Evolutionary conservation across 2,888 invertebrate genomes (phyloP).

Genomic region (Byasa hedistus): DNA sequence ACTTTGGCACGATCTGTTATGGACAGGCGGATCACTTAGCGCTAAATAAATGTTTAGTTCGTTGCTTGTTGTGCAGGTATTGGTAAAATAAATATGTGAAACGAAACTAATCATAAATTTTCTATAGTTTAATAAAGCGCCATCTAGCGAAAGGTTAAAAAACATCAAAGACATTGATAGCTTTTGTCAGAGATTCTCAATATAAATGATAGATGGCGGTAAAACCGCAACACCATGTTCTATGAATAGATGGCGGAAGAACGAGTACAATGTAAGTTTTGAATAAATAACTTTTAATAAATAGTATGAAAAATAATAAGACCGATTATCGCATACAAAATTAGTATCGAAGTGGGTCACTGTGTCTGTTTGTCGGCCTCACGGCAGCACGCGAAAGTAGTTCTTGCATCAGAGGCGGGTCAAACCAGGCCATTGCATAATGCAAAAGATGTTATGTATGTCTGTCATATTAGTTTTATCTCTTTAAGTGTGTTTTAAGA

Average conservation of each 20-base stretch:
- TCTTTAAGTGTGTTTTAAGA: constrained; percentile 18
- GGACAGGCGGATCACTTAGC: not conserved
- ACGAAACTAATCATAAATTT: not conserved
- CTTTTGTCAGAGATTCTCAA: constrained; percentile 14
- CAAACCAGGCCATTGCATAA: constrained; percentile 65
- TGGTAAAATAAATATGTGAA: not conserved
- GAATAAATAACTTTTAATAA: constrained; percentile 1
- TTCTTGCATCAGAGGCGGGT: constrained; percentile 68
- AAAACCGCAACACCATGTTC: not conserved
- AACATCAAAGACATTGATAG: not conserved
- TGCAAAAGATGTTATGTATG: constrained; percentile 51
- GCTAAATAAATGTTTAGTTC: too few relatives aligned
- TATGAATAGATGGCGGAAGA: constrained; percentile 41
- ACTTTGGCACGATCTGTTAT: too few relatives aligned
- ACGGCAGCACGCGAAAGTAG: constrained; percentile 65
- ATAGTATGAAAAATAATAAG: constrained; percentile 36
- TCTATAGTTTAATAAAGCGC: not conserved
- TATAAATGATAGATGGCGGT: constrained; percentile 44
- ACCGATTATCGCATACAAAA: constrained; percentile 45
- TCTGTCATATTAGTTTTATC: constrained; percentile 40
- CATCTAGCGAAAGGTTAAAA: constrained; percentile 8
- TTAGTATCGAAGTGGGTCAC: constrained; percentile 62
- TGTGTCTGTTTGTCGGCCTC: constrained; percentile 59
- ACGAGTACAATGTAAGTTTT: not conserved
- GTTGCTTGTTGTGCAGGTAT: too few relatives aligned